Percentiles rank a stretch among this genome's conserved stretches.
These are phyloP conservation scores for Hippasteria phrygiana DNA, from an alignment of 53 echinoderm and acorn worm genomes.

Conservation along the genomic window DNA sequence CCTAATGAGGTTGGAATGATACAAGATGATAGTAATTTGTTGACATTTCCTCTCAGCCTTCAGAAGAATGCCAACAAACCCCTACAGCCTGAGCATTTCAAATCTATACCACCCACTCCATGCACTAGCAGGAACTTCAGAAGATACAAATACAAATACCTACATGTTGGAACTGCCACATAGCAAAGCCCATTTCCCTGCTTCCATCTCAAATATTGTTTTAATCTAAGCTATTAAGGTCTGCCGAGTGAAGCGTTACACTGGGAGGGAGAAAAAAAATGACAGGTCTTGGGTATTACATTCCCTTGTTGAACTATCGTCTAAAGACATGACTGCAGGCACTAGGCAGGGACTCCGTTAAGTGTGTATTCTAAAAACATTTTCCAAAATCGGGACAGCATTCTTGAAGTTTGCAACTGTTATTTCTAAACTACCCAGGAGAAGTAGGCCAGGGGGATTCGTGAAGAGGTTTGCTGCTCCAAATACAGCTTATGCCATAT, in stretches of 20 bases:
- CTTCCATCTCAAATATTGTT: conserved; percentile 53
- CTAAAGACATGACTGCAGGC: conserved; percentile 65
- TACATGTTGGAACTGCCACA: too few species aligned
- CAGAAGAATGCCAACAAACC: too few species aligned
- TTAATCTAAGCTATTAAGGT: conserved; percentile 56
- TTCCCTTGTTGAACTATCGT: conserved; percentile 66
- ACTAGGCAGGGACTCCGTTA: conserved; percentile 51
- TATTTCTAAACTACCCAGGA: conserved; percentile 61
- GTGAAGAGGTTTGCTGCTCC: conserved; percentile 31
- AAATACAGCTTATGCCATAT: conserved; percentile 65
- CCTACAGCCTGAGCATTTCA: too few species aligned
- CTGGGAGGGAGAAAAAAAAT: conserved; percentile 37
- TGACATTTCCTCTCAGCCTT: too few species aligned
- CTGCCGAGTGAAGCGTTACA: conserved; percentile 57
- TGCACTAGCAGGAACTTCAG: not conserved
- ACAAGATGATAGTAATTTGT: too few species aligned
- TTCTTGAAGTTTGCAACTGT: conserved; percentile 69
- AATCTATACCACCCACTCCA: not conserved
- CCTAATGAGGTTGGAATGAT: too few species aligned
- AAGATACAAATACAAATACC: not conserved
- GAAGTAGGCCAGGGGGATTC: conserved; percentile 61
- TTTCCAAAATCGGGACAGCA: conserved; percentile 66
- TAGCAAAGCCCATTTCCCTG: conserved; percentile 11
- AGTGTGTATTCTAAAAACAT: conserved; percentile 70
- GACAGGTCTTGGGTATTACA: conserved; percentile 35